phyloP scores from a whole-genome alignment of 2,113 vertebrate species.

The Periophthalmus modestus region DNA sequence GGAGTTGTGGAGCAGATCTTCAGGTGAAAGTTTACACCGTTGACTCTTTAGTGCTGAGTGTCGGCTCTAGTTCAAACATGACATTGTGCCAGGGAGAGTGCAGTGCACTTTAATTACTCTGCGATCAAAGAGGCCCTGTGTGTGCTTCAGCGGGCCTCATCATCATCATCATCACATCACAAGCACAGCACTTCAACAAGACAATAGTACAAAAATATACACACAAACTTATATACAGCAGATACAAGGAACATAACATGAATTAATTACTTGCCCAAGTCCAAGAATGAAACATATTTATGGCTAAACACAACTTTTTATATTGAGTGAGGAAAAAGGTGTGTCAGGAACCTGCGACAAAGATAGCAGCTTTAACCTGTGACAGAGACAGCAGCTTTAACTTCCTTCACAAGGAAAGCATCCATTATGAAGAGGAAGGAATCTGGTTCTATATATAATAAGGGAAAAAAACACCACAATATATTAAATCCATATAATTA shows the following conservation, averaged over 20 bases:
- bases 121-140: slow-evolving; percentile 34
- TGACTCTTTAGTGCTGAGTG: not conserved
- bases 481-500: not conserved
- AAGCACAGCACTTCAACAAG: slow-evolving; percentile 18
- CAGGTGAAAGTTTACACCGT: slow-evolving; percentile 4
- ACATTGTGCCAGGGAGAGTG: slow-evolving; percentile 28
- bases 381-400: slow-evolving; percentile 43
- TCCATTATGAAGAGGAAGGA: slow-evolving; percentile 59
- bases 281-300: slow-evolving; percentile 25
- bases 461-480: not conserved
- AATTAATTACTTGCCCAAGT: slow-evolving; percentile 17
- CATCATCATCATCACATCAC: slow-evolving; percentile 41
- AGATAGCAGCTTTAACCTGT: slow-evolving; percentile 50
- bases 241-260: not conserved
- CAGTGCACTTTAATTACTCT: slow-evolving; percentile 60
- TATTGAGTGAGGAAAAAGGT: slow-evolving; percentile 42
- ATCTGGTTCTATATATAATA: slow-evolving; percentile 31
- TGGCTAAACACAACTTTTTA: slow-evolving; percentile 53
- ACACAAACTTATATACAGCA: not conserved
- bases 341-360: slow-evolving; percentile 65
- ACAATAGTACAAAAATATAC: not conserved
- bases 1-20: not conserved
- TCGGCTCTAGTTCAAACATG: slow-evolving; percentile 11
- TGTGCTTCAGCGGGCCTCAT: slow-evolving; percentile 41
- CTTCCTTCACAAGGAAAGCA: slow-evolving; percentile 71